Evolutionary conservation across 2,888 invertebrate species (phyloP).

Genomic region (Eucriotettix oculatus): DNA sequence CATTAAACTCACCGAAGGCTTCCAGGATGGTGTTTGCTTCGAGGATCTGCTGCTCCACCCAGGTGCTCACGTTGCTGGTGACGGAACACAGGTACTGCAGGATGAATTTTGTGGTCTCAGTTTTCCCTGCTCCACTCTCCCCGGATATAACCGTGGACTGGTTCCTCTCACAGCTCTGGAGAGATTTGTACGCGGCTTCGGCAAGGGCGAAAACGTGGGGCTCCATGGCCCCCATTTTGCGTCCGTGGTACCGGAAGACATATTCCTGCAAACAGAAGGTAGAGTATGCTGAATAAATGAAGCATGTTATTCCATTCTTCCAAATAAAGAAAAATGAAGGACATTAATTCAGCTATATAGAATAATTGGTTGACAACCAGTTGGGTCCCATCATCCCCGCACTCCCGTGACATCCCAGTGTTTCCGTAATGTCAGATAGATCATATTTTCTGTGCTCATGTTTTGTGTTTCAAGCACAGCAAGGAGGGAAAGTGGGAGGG

Average conservation of each 20-base stretch:
- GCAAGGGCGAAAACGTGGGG: constrained; percentile 86
- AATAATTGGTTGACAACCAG: too few species aligned
- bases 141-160: constrained; percentile 85
- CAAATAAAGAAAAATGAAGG: background rate
- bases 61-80: constrained; percentile 59
- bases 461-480: too few species aligned
- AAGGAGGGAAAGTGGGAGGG: too few species aligned
- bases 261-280: constrained; percentile 41
- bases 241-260: constrained; percentile 65
- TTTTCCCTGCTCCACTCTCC: constrained; percentile 86
- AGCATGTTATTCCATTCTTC: background rate
- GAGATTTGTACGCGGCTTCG: constrained; percentile 69
- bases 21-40: constrained; percentile 87
- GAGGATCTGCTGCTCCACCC: constrained; percentile 91
- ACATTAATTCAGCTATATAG: too few species aligned
- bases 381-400: too few species aligned
- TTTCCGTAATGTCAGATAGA: too few species aligned
- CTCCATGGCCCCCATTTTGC: constrained; percentile 62
- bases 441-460: too few species aligned
- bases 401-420: too few species aligned
- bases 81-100: constrained; percentile 83
- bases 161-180: constrained; percentile 40
- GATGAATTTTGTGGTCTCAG: constrained; percentile 83
- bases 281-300: background rate
- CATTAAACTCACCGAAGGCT: constrained; percentile 58